These are phyloP conservation scores for Hippocampus mohnikei DNA, from an alignment of 2,113 vertebrate genomes.

Conservation along the genomic window DNA sequence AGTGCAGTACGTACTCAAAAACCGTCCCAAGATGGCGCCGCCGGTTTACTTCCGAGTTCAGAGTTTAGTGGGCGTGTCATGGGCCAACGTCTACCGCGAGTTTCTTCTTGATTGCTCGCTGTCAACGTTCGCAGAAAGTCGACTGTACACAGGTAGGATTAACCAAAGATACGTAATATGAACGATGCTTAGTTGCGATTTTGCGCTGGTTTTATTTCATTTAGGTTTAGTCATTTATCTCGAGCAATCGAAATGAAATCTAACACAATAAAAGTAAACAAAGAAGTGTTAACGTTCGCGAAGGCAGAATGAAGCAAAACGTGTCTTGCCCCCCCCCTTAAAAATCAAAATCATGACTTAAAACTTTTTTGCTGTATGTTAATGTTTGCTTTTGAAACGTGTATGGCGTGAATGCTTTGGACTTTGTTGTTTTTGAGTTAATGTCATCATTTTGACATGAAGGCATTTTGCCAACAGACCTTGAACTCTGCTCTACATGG, in stretches of 20 bases:
- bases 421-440: neutral
- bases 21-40: neutral
- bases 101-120: neutral
- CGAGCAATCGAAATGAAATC: too few species aligned
- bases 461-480: neutral
- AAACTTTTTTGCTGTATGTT: neutral
- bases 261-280: too few species aligned
- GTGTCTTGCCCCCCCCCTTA: too few species aligned
- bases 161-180: too few species aligned
- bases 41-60: neutral
- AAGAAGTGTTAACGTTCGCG: too few species aligned
- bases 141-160: neutral
- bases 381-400: neutral
- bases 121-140: neutral
- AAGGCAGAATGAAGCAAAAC: too few species aligned
- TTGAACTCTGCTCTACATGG: slow-evolving; percentile 1
- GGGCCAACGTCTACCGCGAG: neutral
- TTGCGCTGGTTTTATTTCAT: too few species aligned
- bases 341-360: too few species aligned
- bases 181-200: too few species aligned
- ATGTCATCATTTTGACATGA: neutral
- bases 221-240: too few species aligned
- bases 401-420: neutral
- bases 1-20: neutral
- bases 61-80: neutral